Evolutionary conservation across 2,797 vertebrate species (phyloP).

Genomic region (Gadopsis marmoratus): DNA sequence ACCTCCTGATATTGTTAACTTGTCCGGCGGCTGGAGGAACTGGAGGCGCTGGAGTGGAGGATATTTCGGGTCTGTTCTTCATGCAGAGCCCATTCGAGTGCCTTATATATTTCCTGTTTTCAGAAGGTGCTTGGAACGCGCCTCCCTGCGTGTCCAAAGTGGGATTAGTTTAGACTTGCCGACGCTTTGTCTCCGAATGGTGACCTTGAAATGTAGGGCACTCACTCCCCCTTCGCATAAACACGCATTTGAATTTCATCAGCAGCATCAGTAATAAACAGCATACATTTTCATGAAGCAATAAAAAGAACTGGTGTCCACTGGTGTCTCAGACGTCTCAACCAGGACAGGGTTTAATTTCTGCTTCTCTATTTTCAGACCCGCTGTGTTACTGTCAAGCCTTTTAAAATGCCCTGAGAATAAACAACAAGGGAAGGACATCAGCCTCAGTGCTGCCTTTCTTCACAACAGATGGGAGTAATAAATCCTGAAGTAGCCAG

Average conservation of each 20-base stretch:
- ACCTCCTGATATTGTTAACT: constrained; percentile 21
- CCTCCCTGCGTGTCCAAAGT: constrained; percentile 2
- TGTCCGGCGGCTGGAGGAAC: constrained; percentile 23
- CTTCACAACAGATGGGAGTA: constrained; percentile 24
- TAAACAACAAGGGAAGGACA: constrained; percentile 38
- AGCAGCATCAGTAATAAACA: constrained; percentile 29
- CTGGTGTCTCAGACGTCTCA: constrained; percentile 3
- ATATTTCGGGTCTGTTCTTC: constrained; percentile 37
- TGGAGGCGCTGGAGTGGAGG: constrained; percentile 6
- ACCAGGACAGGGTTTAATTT: not conserved
- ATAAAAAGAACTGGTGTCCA: constrained; percentile 4
- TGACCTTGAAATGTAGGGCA: constrained; percentile 42
- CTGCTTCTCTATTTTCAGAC: constrained; percentile 18
- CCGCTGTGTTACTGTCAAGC: constrained; percentile 11
- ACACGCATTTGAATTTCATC: constrained; percentile 42
- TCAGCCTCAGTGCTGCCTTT: constrained; percentile 3
- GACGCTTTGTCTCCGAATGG: not conserved
- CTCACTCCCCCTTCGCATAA: constrained; percentile 5
- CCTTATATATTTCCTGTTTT: constrained; percentile 33
- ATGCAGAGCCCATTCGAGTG: constrained; percentile 31
- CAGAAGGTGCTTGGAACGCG: not conserved
- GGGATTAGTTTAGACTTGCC: constrained; percentile 35
- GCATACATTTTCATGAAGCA: constrained; percentile 32
- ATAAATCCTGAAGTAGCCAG: too few relatives aligned
- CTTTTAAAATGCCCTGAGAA: constrained; percentile 65